Evolutionary conservation across 2,888 invertebrate species (phyloP), one percentile per base, ranked within the genome.

Genomic region (Sicus ferrugineus): DNA sequence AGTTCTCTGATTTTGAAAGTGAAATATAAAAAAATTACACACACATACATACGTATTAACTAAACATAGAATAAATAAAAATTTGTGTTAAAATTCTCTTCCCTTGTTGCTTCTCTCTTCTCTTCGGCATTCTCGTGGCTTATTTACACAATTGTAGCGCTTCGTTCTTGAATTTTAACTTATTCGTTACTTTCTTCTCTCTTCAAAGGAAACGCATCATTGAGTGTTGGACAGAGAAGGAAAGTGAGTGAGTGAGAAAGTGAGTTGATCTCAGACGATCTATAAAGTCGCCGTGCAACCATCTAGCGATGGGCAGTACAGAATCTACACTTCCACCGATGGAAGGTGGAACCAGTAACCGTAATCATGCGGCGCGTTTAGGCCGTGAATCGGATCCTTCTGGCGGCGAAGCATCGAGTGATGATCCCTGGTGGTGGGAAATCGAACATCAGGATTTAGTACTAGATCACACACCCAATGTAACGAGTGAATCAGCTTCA

Each of bases 401-500:
- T 61, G 68, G 21, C 68, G 70, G 38, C 69, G 70, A 68, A 63
- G 69, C 28, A 34, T 59, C 6, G 23, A 73, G 68, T 19, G 79
- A 81, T 46, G 83, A 83, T 73, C 78, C 82, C 58, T 83, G 84
- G 81, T 83, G 83, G 83, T 78, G 78, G 74, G 77, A 81, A 68
- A 78, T 83, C 16, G 83, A 83, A 70, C 83, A 83, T 71, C 80
- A 81, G 69, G 81, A 83, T 76, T 73, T 83, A 69, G 73, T 82
- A 50, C 71, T 83, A 62, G 78, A 83, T 70, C 79, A 75, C 69
- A 48, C 73, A 70, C 74, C 72, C 11, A 70, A 72, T 74, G 73
- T 74, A 21, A 73, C 72, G 4, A 61, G 75, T 4, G 65, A 67
- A 3, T 72, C 66, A 26, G 71, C 71, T 26, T 66, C 65, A 42